Evolutionary conservation across 2,888 invertebrate species (phyloP).

Genomic region (Romanomermis culicivorax): DNA sequence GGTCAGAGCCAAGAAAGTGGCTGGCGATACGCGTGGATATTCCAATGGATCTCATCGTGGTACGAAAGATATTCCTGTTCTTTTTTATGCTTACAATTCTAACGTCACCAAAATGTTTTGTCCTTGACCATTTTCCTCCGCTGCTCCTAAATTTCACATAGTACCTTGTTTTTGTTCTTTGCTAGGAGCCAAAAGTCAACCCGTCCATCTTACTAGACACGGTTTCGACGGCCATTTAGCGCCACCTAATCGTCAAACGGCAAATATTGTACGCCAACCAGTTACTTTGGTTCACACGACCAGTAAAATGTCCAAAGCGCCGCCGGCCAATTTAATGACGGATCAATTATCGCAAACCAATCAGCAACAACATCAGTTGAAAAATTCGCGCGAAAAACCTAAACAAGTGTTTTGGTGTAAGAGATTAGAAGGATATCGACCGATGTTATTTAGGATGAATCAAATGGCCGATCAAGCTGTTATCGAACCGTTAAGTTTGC

Average conservation of each 20-base stretch:
- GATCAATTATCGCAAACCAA: too few relatives aligned
- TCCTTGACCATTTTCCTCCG: too few relatives aligned
- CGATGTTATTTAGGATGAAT: neutral
- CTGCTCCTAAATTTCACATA: too few relatives aligned
- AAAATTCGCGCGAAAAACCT: constrained; percentile 10
- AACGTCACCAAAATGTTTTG: too few relatives aligned
- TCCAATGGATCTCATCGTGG: neutral
- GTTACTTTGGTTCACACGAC: constrained; percentile 56
- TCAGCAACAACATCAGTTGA: too few relatives aligned
- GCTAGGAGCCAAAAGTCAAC: neutral
- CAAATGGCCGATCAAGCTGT: neutral
- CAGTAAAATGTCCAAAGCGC: constrained; percentile 27
- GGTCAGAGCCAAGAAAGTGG: neutral
- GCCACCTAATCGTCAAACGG: constrained; percentile 85
- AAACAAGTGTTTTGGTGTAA: constrained; percentile 40
- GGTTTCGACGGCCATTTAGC: constrained; percentile 56
- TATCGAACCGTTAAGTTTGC: constrained; percentile 7
- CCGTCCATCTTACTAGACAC: constrained; percentile 7
- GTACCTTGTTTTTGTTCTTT: too few relatives aligned
- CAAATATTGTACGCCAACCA: constrained; percentile 94
- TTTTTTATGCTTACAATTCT: too few relatives aligned
- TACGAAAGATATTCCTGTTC: too few relatives aligned
- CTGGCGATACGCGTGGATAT: neutral
- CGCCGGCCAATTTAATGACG: constrained; percentile 3
- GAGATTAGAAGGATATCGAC: constrained; percentile 43